Evolutionary conservation across 2,888 invertebrate species (phyloP).

Genomic region (Piscicola geometra): DNA sequence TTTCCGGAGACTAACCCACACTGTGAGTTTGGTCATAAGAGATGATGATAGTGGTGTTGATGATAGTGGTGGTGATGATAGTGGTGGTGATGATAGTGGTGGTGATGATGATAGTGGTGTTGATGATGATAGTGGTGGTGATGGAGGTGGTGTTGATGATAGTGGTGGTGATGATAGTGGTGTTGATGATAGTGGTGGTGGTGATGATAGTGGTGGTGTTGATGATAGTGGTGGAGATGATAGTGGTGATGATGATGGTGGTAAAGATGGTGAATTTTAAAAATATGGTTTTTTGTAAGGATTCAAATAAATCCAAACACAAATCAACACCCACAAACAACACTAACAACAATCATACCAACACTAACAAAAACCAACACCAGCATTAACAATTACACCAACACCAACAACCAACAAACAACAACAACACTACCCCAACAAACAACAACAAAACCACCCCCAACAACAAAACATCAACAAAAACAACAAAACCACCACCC

Average conservation of each 20-base stretch:
- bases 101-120: conserved; percentile 10
- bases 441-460: not conserved
- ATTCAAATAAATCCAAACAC: too few relatives aligned
- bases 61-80: conserved; percentile 11
- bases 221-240: conserved; percentile 1
- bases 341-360: too few relatives aligned
- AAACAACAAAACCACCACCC: too few relatives aligned
- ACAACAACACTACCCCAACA: not conserved
- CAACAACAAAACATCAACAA: too few relatives aligned
- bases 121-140: conserved; percentile 1
- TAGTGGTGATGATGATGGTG: not conserved
- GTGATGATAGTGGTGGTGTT: conserved; percentile 4
- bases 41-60: not conserved
- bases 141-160: not conserved
- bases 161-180: not conserved
- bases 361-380: not conserved
- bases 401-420: not conserved
- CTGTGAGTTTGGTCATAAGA: not conserved
- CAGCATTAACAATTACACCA: not conserved
- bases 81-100: not conserved
- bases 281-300: too few relatives aligned
- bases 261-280: not conserved
- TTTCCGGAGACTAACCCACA: too few relatives aligned
- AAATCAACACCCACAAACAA: not conserved
- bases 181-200: not conserved